phyloP scores from a whole-genome alignment of 2,113 vertebrate species.

The Corynorhinus townsendii region DNA sequence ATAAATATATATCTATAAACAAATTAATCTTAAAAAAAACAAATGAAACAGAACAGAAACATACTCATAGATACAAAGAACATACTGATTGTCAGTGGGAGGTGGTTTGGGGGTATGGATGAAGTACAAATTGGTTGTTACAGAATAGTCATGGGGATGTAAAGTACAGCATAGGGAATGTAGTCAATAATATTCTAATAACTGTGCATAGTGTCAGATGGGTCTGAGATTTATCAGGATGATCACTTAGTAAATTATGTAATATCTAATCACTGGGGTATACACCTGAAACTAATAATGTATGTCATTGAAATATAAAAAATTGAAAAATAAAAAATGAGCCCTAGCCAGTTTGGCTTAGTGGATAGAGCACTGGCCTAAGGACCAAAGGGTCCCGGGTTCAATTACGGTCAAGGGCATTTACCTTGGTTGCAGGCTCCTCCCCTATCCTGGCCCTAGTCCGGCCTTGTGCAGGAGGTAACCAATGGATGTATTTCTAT shows the following conservation, averaged over 20 bases:
- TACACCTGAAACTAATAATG: not conserved
- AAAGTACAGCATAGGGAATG: no score
- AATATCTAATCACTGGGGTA: not conserved
- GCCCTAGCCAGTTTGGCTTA: no score
- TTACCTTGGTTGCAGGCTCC: no score
- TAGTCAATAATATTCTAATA: no score
- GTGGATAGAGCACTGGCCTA: no score
- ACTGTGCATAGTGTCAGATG: no score
- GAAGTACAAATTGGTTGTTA: not conserved
- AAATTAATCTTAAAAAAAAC: not conserved
- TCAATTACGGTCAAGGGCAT: no score
- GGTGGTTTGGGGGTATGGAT: not conserved
- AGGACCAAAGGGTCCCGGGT: no score
- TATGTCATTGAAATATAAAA: not conserved
- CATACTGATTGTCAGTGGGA: not conserved
- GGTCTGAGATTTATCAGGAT: not conserved
- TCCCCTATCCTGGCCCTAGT: no score
- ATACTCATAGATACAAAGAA: not conserved
- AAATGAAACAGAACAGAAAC: not conserved
- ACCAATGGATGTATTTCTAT: no score
- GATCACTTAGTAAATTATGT: not conserved
- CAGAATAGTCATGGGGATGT: no score
- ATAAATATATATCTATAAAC: not conserved
- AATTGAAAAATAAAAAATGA: not conserved
- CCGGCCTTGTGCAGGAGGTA: no score